Base-by-base conservation (phyloP, 2,888 invertebrate species). In the Hetaerina titia region DNA sequence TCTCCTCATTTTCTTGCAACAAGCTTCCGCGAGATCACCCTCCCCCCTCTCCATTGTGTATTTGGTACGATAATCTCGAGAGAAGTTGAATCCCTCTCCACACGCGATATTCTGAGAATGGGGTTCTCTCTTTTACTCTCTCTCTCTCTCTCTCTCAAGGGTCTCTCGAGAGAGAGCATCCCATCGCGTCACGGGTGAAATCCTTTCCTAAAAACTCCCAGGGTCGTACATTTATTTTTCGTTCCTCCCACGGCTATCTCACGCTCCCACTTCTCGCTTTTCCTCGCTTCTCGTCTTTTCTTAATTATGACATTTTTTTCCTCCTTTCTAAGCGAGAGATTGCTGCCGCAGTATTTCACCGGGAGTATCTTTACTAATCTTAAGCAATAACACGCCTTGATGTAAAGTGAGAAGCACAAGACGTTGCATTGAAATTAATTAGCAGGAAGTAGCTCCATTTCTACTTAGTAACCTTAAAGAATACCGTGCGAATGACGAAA, bases 1-100 rank as follows among this genome's bases (percentile, higher is more conserved):
- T 81, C 81, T 81, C 25, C 81, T 81, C 81, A 81, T 81, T 81
- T 81, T 81, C 25, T 22, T 81, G 81, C 81, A 13, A 81, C 81
- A 31, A 81, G 31, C 25, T 81, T 81, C 31, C 25, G 25, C 74
- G 25, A 13, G 8, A 81, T 81, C 25, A 25, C 31, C 22, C 69
- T n/a, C n/a, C 69, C 22, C n/a, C n/a, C 22, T 69, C 69, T 22
- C 8, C n/a, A 8, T n/a, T 9, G 69, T 13, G 31, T 81, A 11
- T 81, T 31, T 31, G 13, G 81, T 22, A 81, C 25, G 31, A 31
- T 81, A 81, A 81, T 81, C 81, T 81, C 11, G 13, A 31, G 31
- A 13, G 31, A 8, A 69, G 69, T 22, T 19, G 69, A 22, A n/a
- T 69, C 22, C 69, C 22, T n/a, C 69, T 69, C 69, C n/a, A 31